phyloP scores from a whole-genome alignment of 2,797 vertebrate genomes.

The Loris lydekkerianus region DNA sequence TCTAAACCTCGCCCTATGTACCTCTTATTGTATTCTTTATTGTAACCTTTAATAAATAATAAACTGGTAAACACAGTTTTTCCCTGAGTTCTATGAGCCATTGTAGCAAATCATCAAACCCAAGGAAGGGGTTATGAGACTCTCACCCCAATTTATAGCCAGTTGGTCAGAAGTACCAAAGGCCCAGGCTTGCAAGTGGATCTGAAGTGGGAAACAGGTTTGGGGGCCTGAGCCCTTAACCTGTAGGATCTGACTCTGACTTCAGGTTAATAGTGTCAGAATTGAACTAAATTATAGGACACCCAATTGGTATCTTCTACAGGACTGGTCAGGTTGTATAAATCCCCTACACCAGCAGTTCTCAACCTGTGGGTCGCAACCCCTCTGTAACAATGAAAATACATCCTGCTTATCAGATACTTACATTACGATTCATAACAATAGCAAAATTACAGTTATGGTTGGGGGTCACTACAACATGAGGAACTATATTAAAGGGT shows the following conservation, averaged over 20 bases:
- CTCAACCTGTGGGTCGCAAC: too few relatives aligned
- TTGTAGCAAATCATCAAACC: background rate
- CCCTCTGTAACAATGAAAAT: too few relatives aligned
- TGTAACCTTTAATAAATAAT: background rate
- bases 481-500: too few relatives aligned
- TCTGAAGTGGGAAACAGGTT: too few relatives aligned
- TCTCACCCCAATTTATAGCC: background rate
- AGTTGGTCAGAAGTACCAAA: background rate
- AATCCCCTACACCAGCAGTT: background rate
- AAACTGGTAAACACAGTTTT: background rate
- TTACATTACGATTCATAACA: too few relatives aligned
- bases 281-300: background rate
- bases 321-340: background rate
- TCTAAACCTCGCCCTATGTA: background rate
- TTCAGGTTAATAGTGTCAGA: background rate
- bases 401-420: too few relatives aligned
- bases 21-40: background rate
- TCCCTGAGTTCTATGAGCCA: background rate
- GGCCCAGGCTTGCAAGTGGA: background rate
- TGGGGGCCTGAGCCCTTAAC: background rate
- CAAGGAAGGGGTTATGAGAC: background rate
- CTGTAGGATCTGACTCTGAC: background rate
- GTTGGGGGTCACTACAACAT: too few relatives aligned
- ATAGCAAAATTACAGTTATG: too few relatives aligned
- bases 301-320: background rate